These are phyloP conservation scores for Sphyrna mokarran DNA, from an alignment of 2,113 vertebrate species.

Conservation along the genomic window DNA sequence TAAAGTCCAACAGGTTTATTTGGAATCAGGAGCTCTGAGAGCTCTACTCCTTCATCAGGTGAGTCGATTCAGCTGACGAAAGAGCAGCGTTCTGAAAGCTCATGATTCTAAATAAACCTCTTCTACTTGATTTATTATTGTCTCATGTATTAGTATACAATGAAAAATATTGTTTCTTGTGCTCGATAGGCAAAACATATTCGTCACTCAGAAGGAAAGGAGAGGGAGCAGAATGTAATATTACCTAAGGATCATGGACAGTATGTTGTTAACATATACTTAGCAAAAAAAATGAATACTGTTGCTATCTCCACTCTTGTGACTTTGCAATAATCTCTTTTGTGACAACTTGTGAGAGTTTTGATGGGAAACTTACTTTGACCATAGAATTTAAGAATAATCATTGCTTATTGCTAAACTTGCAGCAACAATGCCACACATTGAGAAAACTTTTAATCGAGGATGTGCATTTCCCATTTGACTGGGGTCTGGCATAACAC, in stretches of 20 bases:
- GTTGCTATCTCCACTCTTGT: background rate
- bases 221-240: no score
- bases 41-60: no score
- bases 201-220: no score
- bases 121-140: no score
- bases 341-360: constrained; percentile 46
- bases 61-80: no score
- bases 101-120: no score
- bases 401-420: background rate
- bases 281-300: constrained; percentile 55
- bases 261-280: constrained; percentile 62
- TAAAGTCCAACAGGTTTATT: no score
- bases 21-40: no score
- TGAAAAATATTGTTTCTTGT: no score
- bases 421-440: background rate
- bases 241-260: constrained; percentile 66
- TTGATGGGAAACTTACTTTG: background rate
- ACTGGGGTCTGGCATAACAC: background rate
- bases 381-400: background rate
- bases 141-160: no score
- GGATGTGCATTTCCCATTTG: background rate
- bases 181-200: no score
- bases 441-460: background rate
- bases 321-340: constrained; percentile 39
- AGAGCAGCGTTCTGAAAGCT: no score